Evolutionary conservation across 2,113 vertebrate species (phyloP), one percentile per base, ranked within the genome.

Genomic region (Nesoenas mayeri): DNA sequence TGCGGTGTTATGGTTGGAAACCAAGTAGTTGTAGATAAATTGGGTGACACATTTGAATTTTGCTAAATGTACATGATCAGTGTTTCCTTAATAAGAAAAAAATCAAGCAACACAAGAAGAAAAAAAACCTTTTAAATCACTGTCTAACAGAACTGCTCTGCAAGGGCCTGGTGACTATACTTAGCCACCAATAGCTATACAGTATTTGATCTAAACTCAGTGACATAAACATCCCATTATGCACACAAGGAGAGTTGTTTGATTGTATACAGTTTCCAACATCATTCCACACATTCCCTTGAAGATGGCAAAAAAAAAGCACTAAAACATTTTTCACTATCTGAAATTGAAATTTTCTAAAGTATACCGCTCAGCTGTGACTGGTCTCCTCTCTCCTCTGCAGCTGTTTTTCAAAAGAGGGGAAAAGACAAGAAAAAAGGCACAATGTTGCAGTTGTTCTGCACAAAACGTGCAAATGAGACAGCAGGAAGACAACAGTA

Each of bases 361-460:
- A 61, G 51, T 20, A 20, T 10, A 7, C 31, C 10, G 26, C 50
- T 74, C 22, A 22, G 36, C 32, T 36, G 15, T 1, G 2, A 4
- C 9, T 12, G 5, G 25, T 2, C 2, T 40, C 60, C 36, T 22
- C 48, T 50, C 48, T 50, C 21, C 21, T 50, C 53, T 60, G 32
- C 36, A 22, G 31, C 14, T 36, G 26, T 12, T 32, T 81, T 74
- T 44, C 40, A 11, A 29, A 60, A n/a, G 38, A 38, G 32, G 19
- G 8, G 21, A n/a, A 47, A 51, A 53, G 58, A 38, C n/a, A 51
- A 56, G 16, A 56, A 40, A 24, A 6, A 42, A 31, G 44, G 32
- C 32, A 32, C 17, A 22, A 7, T 0, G 5, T 32, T 34, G 16
- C 9, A 2, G 1, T 25, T 12, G 16, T 13, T 36, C 25, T 3